Evolutionary conservation across 2,888 invertebrate genomes (phyloP).

Genomic region (Tanytarsus gracilentus): DNA sequence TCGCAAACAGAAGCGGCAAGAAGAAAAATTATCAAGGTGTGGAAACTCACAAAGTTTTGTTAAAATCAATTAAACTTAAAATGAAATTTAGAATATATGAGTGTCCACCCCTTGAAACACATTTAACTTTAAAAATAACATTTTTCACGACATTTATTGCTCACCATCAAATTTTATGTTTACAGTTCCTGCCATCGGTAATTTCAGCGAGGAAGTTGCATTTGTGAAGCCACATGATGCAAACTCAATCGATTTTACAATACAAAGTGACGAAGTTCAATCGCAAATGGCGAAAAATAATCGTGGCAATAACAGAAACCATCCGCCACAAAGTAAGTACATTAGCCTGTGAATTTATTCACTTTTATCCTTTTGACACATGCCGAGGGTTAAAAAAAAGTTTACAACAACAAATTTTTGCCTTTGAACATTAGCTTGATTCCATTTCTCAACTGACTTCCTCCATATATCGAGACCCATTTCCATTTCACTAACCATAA

Average conservation of each 20-base stretch:
- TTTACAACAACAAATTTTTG: not conserved
- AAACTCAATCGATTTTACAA: slow-evolving; percentile 52
- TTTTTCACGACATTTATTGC: not conserved
- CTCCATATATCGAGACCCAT: not conserved
- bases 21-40: too few relatives aligned
- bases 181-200: slow-evolving; percentile 51
- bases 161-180: not conserved
- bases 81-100: too few relatives aligned
- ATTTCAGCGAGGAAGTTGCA: slow-evolving; percentile 54
- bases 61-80: too few relatives aligned
- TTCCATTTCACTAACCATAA: slow-evolving; percentile 23
- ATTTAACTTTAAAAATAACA: not conserved
- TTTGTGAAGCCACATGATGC: slow-evolving; percentile 44
- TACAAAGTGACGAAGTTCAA: slow-evolving; percentile 61
- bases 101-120: too few relatives aligned
- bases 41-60: too few relatives aligned
- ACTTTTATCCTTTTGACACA: not conserved
- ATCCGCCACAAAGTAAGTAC: slow-evolving; percentile 39
- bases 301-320: slow-evolving; percentile 37
- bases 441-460: slow-evolving; percentile 6
- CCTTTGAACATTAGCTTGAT: slow-evolving; percentile 36
- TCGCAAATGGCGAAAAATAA: slow-evolving; percentile 50
- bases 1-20: too few relatives aligned
- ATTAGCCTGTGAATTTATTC: not conserved
- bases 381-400: not conserved